These are phyloP conservation scores for Forbesichthys papilliferus DNA, from an alignment of 2,113 vertebrate genomes.

Conservation along the genomic window DNA sequence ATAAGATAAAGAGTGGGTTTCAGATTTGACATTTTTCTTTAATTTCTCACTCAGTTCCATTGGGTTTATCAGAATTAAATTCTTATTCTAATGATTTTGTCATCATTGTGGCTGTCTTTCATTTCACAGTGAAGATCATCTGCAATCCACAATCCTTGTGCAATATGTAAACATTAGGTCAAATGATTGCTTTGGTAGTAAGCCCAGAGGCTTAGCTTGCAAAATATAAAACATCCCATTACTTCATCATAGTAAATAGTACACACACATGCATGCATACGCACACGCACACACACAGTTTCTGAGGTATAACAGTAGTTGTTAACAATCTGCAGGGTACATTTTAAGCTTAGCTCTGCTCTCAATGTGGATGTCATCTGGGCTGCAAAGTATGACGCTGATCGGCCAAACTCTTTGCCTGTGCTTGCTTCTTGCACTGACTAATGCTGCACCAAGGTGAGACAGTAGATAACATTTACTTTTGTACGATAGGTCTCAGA, in stretches of 20 bases:
- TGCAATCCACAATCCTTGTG: background rate
- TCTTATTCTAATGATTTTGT: slow-evolving; percentile 2
- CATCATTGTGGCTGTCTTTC: background rate
- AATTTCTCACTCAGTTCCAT: slow-evolving; percentile 13
- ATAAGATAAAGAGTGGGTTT: background rate
- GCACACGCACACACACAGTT: background rate
- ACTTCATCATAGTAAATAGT: slow-evolving; percentile 1
- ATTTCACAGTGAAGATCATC: background rate
- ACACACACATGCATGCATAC: slow-evolving; percentile 26
- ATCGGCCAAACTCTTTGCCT: slow-evolving; percentile 46
- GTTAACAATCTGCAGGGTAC: background rate
- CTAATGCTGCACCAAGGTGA: slow-evolving; percentile 57
- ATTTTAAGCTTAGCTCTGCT: slow-evolving; percentile 17
- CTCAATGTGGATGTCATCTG: slow-evolving; percentile 22
- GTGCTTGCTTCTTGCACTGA: slow-evolving; percentile 41
- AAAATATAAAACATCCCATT: slow-evolving; percentile 34
- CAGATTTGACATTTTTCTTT: background rate
- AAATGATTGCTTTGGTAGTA: background rate
- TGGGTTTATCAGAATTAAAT: slow-evolving; percentile 29
- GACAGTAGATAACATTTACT: background rate
- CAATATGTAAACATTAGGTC: background rate
- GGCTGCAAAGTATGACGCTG: slow-evolving; percentile 57
- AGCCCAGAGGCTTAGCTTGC: slow-evolving; percentile 34
- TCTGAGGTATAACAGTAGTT: slow-evolving; percentile 47
- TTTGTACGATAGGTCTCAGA: background rate